Conservation (phyloP, 1,140 invertebrate species). For the Globodera ellingtonae region DNA sequence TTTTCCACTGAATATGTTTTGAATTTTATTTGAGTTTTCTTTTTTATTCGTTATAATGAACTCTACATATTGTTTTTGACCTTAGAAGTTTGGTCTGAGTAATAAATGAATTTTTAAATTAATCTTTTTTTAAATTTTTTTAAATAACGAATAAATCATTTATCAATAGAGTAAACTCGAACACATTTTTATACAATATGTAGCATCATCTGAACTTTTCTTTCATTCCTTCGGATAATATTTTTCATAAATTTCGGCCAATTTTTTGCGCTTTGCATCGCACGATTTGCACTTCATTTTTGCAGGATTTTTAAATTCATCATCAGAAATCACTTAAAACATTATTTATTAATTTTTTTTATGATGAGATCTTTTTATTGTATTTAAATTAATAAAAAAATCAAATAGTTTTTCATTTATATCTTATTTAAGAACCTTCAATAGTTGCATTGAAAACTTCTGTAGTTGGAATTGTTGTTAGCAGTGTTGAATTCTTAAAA, state of each 20-base stretch:
- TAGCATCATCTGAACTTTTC: neutral
- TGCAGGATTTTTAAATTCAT: constrained; percentile 25
- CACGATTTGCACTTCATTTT: constrained; percentile 35
- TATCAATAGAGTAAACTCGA: no score
- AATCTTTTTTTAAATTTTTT: no score
- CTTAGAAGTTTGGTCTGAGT: no score
- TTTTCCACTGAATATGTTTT: no score
- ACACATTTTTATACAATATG: no score
- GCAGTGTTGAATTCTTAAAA: neutral
- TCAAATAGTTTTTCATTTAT: constrained; percentile 10
- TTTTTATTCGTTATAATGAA: no score
- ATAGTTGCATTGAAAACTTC: neutral
- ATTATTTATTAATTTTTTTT: neutral
- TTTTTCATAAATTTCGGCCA: constrained; percentile 29
- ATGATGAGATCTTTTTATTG: no score
- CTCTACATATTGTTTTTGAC: no score
- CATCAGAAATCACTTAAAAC: constrained; percentile 25
- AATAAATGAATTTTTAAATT: no score
- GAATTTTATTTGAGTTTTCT: no score
- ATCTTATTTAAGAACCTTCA: neutral
- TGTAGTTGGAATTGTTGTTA: neutral
- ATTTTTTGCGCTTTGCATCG: constrained; percentile 25
- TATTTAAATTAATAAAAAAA: no score
- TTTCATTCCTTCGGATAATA: constrained; percentile 30
- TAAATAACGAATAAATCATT: no score